Conservation (phyloP, 2,797 vertebrate species). For the Lateolabrax maculatus region DNA sequence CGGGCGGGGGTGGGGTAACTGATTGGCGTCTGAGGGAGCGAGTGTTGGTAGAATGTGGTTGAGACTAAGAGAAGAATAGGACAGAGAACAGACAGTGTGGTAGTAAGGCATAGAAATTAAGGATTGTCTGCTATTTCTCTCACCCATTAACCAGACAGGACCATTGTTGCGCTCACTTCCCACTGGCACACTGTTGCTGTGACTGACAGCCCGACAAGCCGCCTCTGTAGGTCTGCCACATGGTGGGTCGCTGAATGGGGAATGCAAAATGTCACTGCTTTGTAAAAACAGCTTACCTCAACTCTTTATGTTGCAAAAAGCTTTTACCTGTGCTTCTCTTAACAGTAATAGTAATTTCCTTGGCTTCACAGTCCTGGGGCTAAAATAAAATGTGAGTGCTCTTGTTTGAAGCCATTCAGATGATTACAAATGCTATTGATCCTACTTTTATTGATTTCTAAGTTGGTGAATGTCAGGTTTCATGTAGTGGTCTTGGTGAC, state of each 20-base stretch:
- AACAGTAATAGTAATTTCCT: constrained; percentile 57
- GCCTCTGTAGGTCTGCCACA: constrained; percentile 81
- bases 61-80: constrained; percentile 67
- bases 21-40: constrained; percentile 65
- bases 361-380: constrained; percentile 34
- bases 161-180: constrained; percentile 81
- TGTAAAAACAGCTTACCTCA: constrained; percentile 77
- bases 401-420: constrained; percentile 37
- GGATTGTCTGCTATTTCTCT: constrained; percentile 80
- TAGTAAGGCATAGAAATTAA: constrained; percentile 75
- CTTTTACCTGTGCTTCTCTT: constrained; percentile 72
- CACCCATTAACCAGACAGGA: constrained; percentile 83
- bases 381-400: constrained; percentile 28
- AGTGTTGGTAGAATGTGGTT: constrained; percentile 73
- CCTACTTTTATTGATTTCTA: constrained; percentile 56
- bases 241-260: constrained; percentile 82
- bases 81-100: constrained; percentile 70
- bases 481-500: constrained; percentile 38
- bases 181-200: constrained; percentile 81
- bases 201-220: constrained; percentile 83
- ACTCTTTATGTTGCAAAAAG: constrained; percentile 66
- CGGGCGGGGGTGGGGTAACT: constrained; percentile 73
- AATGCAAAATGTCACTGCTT: constrained; percentile 71
- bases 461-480: constrained; percentile 63
- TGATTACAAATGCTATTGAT: constrained; percentile 46